These are phyloP conservation scores for Maconellicoccus hirsutus DNA, from an alignment of 1,140 invertebrate genomes.

Conservation along the genomic window DNA sequence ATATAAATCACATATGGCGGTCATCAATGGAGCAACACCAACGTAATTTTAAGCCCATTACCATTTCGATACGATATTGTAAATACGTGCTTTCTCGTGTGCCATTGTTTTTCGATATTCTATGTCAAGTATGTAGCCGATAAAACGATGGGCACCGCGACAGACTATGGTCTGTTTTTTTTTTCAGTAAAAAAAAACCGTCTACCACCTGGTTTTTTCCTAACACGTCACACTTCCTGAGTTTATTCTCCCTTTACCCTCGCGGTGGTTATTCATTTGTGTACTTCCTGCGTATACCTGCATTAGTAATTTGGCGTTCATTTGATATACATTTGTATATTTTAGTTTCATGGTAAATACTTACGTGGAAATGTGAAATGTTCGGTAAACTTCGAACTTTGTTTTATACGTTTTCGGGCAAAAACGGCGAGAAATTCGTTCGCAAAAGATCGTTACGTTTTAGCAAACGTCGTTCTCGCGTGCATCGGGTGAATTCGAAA, in stretches of 20 bases:
- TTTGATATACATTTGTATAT: background rate
- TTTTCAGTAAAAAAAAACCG: background rate
- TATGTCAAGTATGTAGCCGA: background rate
- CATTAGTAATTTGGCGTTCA: background rate
- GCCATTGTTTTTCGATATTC: too few relatives aligned
- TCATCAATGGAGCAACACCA: too few relatives aligned
- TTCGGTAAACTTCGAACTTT: background rate
- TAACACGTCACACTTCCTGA: slow-evolving; percentile 2
- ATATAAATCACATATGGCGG: too few relatives aligned
- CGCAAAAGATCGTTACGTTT: background rate
- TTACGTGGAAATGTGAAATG: background rate
- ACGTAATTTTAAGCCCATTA: too few relatives aligned
- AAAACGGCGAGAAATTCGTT: background rate
- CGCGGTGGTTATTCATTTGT: background rate
- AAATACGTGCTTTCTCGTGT: too few relatives aligned
- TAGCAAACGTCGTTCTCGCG: background rate
- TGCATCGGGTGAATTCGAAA: background rate
- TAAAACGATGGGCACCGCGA: background rate
- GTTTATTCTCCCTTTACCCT: background rate
- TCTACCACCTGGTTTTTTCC: background rate
- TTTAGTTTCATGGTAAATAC: background rate
- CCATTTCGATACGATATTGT: too few relatives aligned
- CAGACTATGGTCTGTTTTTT: background rate
- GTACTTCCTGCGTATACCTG: background rate
- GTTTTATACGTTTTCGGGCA: background rate